Evolutionary conservation across 64 coral and sea anemone species (phyloP).

Genomic region (Stylophora pistillata): DNA sequence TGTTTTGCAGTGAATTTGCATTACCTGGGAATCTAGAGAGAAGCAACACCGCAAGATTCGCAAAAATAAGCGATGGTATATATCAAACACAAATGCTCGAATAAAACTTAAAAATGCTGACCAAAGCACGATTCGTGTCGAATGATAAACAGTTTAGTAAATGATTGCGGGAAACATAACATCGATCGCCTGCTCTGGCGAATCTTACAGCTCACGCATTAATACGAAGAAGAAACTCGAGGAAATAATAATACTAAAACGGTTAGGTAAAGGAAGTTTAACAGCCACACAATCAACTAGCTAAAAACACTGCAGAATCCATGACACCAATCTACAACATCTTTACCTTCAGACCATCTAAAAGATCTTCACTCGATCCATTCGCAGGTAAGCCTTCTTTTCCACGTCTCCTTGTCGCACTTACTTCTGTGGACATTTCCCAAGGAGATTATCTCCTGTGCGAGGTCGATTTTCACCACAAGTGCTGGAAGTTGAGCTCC

Average conservation of each 20-base stretch:
- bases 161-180: too few species aligned
- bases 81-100: background rate
- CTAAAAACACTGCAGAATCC: background rate
- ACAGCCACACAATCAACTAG: background rate
- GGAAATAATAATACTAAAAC: too few species aligned
- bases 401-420: constrained; percentile 43
- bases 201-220: too few species aligned
- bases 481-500: background rate
- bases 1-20: background rate
- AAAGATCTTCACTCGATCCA: constrained; percentile 33
- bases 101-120: background rate
- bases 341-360: constrained; percentile 20
- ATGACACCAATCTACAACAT: background rate
- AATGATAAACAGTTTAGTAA: too few species aligned
- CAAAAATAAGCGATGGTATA: background rate
- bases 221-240: too few species aligned
- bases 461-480: constrained; percentile 9
- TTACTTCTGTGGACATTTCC: constrained; percentile 30
- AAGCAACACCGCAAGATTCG: background rate
- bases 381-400: constrained; percentile 20
- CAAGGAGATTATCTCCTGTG: background rate
- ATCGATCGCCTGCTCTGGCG: too few species aligned
- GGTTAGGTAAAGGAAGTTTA: too few species aligned
- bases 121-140: background rate
- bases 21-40: background rate